Base-by-base conservation (phyloP, 1,140 invertebrate genomes). In the Sipha flava region DNA sequence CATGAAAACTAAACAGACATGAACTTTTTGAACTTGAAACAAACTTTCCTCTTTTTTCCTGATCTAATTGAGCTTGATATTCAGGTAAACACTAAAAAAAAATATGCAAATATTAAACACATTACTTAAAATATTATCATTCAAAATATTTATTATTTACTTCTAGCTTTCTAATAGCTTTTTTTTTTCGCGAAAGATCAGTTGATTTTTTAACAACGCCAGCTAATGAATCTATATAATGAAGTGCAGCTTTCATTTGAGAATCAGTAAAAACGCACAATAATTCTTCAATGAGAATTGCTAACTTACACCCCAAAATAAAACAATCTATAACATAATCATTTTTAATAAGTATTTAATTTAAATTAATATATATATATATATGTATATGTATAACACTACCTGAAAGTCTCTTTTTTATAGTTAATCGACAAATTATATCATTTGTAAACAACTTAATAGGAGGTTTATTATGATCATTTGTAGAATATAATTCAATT, bases 261-360 rank as follows among this genome's bases (percentile, higher is more conserved):
- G 96, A 95, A 86, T 98, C 95, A 3, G 97, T 99, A 59, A 98
- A 86, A 34, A 98, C 96, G 97, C 98, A 99, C n/a, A 98, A 87
- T 40, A 99, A 87, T 85, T 99, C 97, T 87, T 99, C 96, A 64
- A 99, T 89, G 82, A 98, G 93, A 26, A 99, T 88, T 72, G 96
- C 93, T 59, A 99, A 87, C 62, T 95, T 90, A 57, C 96, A 98
- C 9, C 95, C 94, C 82, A 99, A 88, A 43, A 99, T 91, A 82
- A 94, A 92, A 86, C 95, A 98, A 87, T 99, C 98, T 96, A 84
- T n/a, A 81, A 86, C 87, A 84, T 47, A 47, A 40, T 18, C 10
- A 54, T 9, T 37, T 47, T 52, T 4, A 54, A 77, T 59, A 37
- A 54, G n/a, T 12, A 75, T 34, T 26, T n/a, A n/a, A 34, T 34